Evolutionary conservation across 2,797 vertebrate genomes (phyloP), one percentile per base, ranked within the genome.

Genomic region (Podarcis siculus): DNA sequence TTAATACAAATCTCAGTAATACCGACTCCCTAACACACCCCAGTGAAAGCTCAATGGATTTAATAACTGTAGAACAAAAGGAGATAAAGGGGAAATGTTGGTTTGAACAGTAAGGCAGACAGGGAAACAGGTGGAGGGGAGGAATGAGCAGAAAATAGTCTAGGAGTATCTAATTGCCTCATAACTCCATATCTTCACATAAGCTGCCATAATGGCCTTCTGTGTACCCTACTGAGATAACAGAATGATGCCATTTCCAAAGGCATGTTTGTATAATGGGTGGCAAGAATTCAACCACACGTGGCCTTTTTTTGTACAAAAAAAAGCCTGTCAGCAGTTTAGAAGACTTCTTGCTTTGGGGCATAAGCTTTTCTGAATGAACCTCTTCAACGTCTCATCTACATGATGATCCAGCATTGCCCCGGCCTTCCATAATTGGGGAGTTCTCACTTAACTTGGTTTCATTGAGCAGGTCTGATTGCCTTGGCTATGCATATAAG

Each of bases 391-490:
- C 15, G 79, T 85, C 27, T 86, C 61, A 6, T 8, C 49, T 73
- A 35, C 75, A 89, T 90, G 69, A 91, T 87, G 78, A 91, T 87
- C 83, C 72, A 89, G 58, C 32, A 30, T 0, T 79, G 85, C 67
- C 67, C 21, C 21, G 35, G 42, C 79, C 86, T 78, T 67, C 86
- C 75, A 78, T 85, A 12, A 81, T 88, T 85, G 89, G 55, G 86
- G 82, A 91, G 72, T 37, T 93, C 66, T 85, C 85, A 80, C 15
- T 87, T 82, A 90, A 86, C 87, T 9, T 85, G 86, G 81, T 82
- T 94, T 83, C 81, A 61, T 90, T 89, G 82, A 86, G 58, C 86
- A 94, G 87, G 88, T 95, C 91, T 86, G 55, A 93, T 89, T 86
- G 79, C 79, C 66, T 89, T 39, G 83, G 86, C 79, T 91, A 77